A percentile compares a stretch with the other conserved stretches of the same genome.
These are phyloP conservation scores for Bothrops jararaca DNA, from an alignment of 2,113 vertebrate species.

Conservation along the genomic window DNA sequence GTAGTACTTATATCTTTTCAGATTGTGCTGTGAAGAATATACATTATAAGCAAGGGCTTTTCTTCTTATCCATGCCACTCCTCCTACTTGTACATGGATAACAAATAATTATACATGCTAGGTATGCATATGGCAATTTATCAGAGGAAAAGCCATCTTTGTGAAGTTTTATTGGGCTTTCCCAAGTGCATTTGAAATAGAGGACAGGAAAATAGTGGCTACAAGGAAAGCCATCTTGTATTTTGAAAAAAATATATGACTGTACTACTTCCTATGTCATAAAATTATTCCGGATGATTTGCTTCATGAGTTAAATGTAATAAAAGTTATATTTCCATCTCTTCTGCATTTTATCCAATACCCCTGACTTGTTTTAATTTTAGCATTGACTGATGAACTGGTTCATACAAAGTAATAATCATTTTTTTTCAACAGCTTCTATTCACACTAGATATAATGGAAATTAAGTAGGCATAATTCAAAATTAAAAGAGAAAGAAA, in stretches of 20 bases:
- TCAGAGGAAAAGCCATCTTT: neutral
- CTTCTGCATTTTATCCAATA: neutral
- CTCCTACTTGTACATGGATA: neutral
- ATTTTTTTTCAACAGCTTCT: neutral
- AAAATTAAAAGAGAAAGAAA: neutral
- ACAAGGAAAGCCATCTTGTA: neutral
- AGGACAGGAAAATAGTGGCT: neutral
- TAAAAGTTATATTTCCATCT: constrained; percentile 14
- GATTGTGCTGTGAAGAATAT: neutral
- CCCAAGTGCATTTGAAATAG: neutral
- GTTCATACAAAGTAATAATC: neutral
- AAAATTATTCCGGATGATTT: constrained; percentile 15
- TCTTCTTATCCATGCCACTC: neutral
- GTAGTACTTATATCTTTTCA: neutral
- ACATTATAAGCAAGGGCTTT: neutral
- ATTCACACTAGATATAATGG: neutral
- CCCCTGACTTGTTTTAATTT: constrained; percentile 6
- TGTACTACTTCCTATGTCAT: neutral
- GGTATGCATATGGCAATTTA: neutral
- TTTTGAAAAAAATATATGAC: neutral
- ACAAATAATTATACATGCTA: neutral
- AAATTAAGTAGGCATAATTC: neutral
- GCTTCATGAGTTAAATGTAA: constrained; percentile 21
- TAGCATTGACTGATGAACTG: neutral
- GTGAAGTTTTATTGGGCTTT: neutral